Evolutionary conservation across 2,113 vertebrate genomes (phyloP).

Genomic region (Neotoma lepida): DNA sequence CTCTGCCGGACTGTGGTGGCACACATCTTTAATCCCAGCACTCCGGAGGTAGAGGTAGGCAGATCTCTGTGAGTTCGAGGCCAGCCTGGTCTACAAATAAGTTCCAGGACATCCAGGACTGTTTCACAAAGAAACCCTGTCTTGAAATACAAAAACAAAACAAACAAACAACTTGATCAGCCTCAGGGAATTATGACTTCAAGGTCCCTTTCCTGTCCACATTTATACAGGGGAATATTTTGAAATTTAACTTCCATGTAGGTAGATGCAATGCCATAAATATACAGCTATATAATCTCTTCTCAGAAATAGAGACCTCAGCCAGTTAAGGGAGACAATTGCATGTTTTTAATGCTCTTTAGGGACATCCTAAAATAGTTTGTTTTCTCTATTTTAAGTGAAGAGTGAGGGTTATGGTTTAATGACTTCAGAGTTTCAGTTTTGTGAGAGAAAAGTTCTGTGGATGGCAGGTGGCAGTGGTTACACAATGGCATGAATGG

Average conservation of each 20-base stretch:
- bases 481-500: background rate
- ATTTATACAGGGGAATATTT: background rate
- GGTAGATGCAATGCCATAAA: background rate
- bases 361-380: background rate
- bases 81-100: background rate
- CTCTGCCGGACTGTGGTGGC: background rate
- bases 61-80: background rate
- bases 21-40: background rate
- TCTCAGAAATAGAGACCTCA: slow-evolving; percentile 8
- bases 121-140: background rate
- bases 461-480: background rate
- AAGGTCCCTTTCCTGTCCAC: background rate
- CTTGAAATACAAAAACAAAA: background rate
- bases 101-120: background rate
- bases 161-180: background rate
- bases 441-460: background rate
- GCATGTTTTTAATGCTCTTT: background rate
- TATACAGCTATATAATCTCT: background rate
- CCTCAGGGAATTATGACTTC: background rate
- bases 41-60: background rate
- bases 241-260: background rate
- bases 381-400: background rate
- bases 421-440: background rate
- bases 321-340: slow-evolving; percentile 2
- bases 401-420: background rate